Percentiles rank a stretch among this genome's conserved stretches.
Evolutionary conservation across 1,140 invertebrate genomes (phyloP).

Genomic region (Cydia pomonella): DNA sequence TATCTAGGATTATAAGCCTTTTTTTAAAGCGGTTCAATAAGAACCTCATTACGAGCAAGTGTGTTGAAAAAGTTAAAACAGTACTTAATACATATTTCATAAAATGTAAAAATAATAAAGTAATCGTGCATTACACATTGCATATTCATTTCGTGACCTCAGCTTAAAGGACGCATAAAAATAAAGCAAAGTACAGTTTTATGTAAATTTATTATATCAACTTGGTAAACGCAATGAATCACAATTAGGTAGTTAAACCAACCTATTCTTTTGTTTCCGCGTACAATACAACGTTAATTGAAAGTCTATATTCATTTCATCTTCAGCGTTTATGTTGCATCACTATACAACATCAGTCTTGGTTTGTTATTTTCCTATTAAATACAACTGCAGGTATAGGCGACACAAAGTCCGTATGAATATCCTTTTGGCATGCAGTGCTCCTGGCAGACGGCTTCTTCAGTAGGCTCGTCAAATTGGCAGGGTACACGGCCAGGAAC

Average conservation of each 20-base stretch:
- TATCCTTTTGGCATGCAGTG: conserved; percentile 67
- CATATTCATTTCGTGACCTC: conserved; percentile 28
- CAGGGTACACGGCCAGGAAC: conserved; percentile 48
- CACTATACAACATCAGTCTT: background rate
- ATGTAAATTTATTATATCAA: conserved; percentile 19
- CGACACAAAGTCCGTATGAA: conserved; percentile 63
- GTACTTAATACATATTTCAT: background rate
- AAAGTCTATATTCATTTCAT: background rate
- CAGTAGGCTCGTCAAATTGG: conserved; percentile 53
- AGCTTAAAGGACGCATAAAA: conserved; percentile 13
- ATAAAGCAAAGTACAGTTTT: background rate
- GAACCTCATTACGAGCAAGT: too few relatives aligned
- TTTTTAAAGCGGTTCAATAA: too few relatives aligned
- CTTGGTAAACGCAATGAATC: conserved; percentile 4
- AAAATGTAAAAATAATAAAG: conserved; percentile 1
- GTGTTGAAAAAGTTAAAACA: too few relatives aligned
- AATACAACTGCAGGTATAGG: conserved; percentile 60
- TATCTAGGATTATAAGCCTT: too few relatives aligned
- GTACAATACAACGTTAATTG: conserved; percentile 13
- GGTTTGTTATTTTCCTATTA: conserved; percentile 36
- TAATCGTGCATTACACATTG: background rate
- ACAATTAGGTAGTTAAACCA: background rate
- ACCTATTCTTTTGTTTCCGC: conserved; percentile 12
- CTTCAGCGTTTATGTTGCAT: background rate
- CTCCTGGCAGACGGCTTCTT: conserved; percentile 53